Base-by-base conservation (phyloP, 1,140 invertebrate genomes). In the Stegodyphus mimosarum region DNA sequence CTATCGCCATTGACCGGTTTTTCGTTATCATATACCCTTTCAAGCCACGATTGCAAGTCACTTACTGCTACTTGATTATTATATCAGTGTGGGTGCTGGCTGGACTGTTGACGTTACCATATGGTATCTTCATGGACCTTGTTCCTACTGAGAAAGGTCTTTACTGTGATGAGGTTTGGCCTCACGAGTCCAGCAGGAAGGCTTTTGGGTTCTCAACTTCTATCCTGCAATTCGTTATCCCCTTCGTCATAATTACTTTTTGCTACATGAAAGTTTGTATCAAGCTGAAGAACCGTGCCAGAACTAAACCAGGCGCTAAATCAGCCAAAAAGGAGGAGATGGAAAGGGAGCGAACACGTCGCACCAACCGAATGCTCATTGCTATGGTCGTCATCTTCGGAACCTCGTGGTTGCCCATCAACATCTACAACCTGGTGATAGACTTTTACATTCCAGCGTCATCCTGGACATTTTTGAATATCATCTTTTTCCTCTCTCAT, bases 11-110 rank as follows among this genome's bases (percentile, higher is more conserved):
- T 51, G 98, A 99, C 90, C 93, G 98, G 71, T 99, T 96, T 90
- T 95, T 98, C 89, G 97, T 99, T 49, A 99, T 99, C 89, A 96
- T 99, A 18, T 97, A 98, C 89, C 98, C 98, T 0, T 98, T 98
- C 89, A 92, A 95, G 88, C 95, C 96, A 5, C 92, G 97, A 71
- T 98, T 99, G 95, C 96, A 96, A 89, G 92, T 96, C 11, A 92
- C 92, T 78, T 94, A 94, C 0, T 97, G 97, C 89, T 91, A 97
- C 15, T 90, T 93, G 10, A 95, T 99, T 86, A 98, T 99, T 74
- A 89, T 95, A 5, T 92, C 93, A 71, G 98, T 99, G 74, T 99
- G 98, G 98, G 90, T 95, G 6, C 94, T 98, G 52, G 95, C 97
- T 0, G 90, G 98, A 51, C 90, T 95, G 0, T 93, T 97, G 0